Percentiles rank a stretch among this genome's conserved stretches.
These are phyloP conservation scores for Coptodon bakossiorum DNA, from an alignment of 2,113 vertebrate genomes.

Conservation along the genomic window DNA sequence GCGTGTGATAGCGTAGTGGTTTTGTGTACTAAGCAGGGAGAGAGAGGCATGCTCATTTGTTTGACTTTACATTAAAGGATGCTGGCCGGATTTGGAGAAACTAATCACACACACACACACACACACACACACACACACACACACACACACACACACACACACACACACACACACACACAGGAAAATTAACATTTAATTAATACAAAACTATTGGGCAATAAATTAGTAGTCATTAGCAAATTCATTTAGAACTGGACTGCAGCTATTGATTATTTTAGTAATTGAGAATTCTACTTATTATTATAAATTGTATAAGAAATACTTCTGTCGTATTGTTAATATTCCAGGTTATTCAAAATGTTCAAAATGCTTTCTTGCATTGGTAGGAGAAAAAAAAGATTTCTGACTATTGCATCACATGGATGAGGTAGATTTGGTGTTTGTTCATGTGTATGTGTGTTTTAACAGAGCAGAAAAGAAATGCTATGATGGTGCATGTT, in stretches of 20 bases:
- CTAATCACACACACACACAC: neutral
- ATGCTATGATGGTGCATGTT: neutral
- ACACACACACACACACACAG: neutral
- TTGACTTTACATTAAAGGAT: neutral
- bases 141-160: neutral
- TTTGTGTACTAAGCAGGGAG: neutral
- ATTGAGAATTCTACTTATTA: neutral
- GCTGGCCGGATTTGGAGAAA: neutral
- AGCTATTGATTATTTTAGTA: neutral
- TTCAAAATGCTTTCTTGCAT: neutral
- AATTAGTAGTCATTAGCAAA: neutral
- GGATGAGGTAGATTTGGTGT: neutral
- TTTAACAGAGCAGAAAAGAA: neutral
- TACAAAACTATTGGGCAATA: neutral
- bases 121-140: neutral
- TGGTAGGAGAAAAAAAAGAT: fast-evolving
- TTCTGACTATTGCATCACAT: neutral
- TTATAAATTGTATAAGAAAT: neutral
- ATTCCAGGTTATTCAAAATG: neutral
- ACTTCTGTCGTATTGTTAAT: neutral
- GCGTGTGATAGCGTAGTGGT: neutral
- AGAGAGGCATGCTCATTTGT: neutral
- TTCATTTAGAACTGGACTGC: neutral
- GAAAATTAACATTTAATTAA: neutral
- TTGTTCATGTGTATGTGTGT: neutral